Evolutionary conservation across 2,797 vertebrate genomes (phyloP), one percentile per base, ranked within the genome.

Genomic region (Falco concolor): DNA sequence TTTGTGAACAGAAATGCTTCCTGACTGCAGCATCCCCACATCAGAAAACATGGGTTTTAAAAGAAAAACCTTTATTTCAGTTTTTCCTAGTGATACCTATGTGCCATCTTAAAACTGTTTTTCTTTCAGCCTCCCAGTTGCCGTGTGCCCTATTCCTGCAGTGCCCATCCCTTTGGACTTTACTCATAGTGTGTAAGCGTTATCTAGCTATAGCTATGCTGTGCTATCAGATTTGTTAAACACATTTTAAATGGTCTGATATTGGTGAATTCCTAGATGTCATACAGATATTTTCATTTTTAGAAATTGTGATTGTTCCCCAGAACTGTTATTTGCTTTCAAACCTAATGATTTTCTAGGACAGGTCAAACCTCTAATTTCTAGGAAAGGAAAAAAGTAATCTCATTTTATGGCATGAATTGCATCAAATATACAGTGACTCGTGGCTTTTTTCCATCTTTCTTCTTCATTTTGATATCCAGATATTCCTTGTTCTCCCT

Each of bases 101-200:
- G 9, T 45, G 36, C 15, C 12, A 2, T 13, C 13, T n/a, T 28
- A 38, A 73, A 15, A 25, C 6, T 18, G n/a, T 17, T 61, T 16
- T 30, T 83, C 56, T 42, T 56, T 42, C 42, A 56, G 14, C 7
- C 23, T 85, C 36, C 21, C 27, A 7, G 11, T 8, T 83, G 34
- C 27, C 0, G 0, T 2, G 5, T 47, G 30, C 7, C 50, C 9
- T 27, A 2, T 15, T 60, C 16, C 13, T 42, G 18, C 17, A 0
- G 1, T 7, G 12, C 13, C 22, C 32, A 6, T 7, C 6, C 30
- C 12, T 79, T 27, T 6, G 7, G 28, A 76, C 5, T 64, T 80
- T 9, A 56, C 6, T 15, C 44, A 5, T 6, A 44, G 13, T 7
- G 10, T 22, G 22, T n/a, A 32, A 57, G 23, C 0, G 0, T 53